Conservation (phyloP, 2,113 vertebrate species). For the Regulus satrapa region DNA sequence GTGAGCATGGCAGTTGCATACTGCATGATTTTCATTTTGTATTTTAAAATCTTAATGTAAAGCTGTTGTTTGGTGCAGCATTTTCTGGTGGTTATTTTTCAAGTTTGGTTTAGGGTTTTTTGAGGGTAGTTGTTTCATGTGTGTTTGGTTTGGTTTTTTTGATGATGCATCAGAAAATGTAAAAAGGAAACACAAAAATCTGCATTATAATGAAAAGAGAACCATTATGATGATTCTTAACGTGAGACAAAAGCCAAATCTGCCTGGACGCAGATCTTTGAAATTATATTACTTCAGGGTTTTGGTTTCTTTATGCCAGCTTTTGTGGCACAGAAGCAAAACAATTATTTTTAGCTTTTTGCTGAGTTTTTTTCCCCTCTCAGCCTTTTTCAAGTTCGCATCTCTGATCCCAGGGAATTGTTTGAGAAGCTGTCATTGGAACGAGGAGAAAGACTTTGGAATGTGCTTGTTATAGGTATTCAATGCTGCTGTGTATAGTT, state of each 20-base stretch:
- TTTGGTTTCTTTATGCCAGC: background rate
- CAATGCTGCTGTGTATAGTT: background rate
- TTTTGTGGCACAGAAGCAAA: background rate
- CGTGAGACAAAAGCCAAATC: background rate
- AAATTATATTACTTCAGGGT: background rate
- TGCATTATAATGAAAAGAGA: background rate
- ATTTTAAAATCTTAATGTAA: background rate
- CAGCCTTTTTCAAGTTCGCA: background rate
- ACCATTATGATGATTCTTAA: background rate
- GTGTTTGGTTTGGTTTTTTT: background rate
- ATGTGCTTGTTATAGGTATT: background rate
- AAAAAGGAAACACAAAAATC: background rate
- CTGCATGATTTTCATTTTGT: background rate
- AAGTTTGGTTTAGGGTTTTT: background rate
- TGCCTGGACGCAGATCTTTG: background rate
- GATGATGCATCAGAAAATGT: background rate
- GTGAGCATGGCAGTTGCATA: background rate
- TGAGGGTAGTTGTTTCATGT: background rate
- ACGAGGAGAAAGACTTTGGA: background rate
- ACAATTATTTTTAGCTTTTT: background rate
- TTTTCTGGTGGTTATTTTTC: background rate
- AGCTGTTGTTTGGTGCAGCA: background rate
- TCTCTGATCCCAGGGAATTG: background rate
- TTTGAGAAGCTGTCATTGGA: background rate
- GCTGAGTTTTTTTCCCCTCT: background rate